Evolutionary conservation across 2,888 invertebrate genomes (phyloP), one percentile per base, ranked within the genome.

Genomic region (Spilarctia lutea): DNA sequence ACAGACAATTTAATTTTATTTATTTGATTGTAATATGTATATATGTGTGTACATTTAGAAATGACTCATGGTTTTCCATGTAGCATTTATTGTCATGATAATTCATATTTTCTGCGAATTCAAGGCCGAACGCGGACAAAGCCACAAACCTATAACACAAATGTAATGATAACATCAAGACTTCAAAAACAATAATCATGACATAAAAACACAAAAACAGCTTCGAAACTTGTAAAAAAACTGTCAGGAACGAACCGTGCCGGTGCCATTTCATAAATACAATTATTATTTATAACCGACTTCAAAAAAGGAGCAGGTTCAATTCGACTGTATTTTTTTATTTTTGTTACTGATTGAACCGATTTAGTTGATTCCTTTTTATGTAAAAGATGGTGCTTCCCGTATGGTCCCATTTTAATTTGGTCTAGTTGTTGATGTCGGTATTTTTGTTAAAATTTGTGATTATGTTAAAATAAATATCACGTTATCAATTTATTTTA

Each of bases 101-200:
- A 72, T 69, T 65, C 30, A 30, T 30, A 52, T 68, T 60, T 73
- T 71, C 73, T 48, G 52, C 30, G 56, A 76, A 76, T 42, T 18
- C 68, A 79, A 72, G 74, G 73, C 24, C 39, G 30, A 60, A 60
- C 60, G 68, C 27, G 7, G 42, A 48, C 11, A 13, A 27, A 68
- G 67, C 72, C 35, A 45, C 30, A 27, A 72, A 76, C 56, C 27
- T 42, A 24, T 66, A n/a, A 42, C 73, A 67, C 35, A 65, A 16
- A 16, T 16, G 35, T 48, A 13, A 30, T n/a, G 45, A 78, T 78
- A 79, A 73, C 66, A 73, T 76, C 77, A 72, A 68, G 70, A 73
- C 24, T 52, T 27, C 56, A 68, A 73, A 76, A 72, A 81, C 74
- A 73, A 76, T 74, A 75, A 79, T 69, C 68, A 68, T 20, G 27